Base-by-base conservation (phyloP, 2,113 vertebrate genomes). In the Petroica traversi region DNA sequence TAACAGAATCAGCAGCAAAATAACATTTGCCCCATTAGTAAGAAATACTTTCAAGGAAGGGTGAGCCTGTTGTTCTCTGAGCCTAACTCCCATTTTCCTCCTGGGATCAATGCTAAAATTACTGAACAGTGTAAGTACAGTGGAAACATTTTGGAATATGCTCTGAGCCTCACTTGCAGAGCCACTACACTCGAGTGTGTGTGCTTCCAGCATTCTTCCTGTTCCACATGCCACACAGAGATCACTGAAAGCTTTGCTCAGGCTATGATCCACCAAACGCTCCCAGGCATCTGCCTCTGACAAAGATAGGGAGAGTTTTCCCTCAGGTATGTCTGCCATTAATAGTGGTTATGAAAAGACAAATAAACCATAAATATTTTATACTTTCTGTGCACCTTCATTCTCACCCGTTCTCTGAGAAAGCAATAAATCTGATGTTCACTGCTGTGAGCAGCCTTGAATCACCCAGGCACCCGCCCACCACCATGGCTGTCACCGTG, bases 331-430 rank as follows among this genome's bases (percentile, higher is more conserved):
- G 0, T 52, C 75, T 36, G 58, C 26, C 58, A 64, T 63, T 73
- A 34, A 29, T 2, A 75, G 52, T 6, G 0, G 38, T 68, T 87
- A 79, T 69, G 89, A 91, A 91, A 95, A 87, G 62, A 85, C 33
- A 92, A 81, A 92, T 38, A 92, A 63, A 68, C 14, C 14, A 76
- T 76, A 91, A 85, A 85, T 94, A 91, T 88, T 82, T 92, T 52
- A 69, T 76, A 26, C 26, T 38, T 92, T 75, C 74, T 54, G 11
- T 26, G 29, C 25, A 31, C 26, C 18, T 75, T 89, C 1, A 3
- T 86, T 87, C 40, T 81, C 66, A 61, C 8, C 4, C 2, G 0
- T 51, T 89, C 48, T 28, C 33, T 18, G 19, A 49, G 49, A 64
- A 78, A 68, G 87, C 55, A 62, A 0, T 38, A 69, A 75, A 52